These are phyloP conservation scores for Invenusta paracnida DNA, from an alignment of 2,888 invertebrate genomes.

Conservation along the genomic window DNA sequence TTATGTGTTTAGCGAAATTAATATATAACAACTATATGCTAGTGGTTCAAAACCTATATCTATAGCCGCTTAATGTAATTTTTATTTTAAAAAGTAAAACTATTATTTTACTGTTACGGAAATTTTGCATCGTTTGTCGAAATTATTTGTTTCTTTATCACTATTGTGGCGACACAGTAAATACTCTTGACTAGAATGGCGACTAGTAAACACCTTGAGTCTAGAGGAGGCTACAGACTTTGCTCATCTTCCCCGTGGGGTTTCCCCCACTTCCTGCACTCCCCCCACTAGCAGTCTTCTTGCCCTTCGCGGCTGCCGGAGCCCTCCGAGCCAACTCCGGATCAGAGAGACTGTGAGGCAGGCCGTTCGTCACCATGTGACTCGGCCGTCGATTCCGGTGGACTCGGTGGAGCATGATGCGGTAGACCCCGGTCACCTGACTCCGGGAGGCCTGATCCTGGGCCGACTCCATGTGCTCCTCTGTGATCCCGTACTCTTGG, in stretches of 20 bases:
- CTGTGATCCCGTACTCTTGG: constrained; percentile 66
- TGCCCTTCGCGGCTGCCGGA: neutral
- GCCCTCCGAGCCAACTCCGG: constrained; percentile 12
- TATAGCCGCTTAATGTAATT: too few relatives aligned
- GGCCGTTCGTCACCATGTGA: constrained; percentile 6
- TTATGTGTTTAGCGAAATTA: too few relatives aligned
- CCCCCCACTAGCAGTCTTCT: neutral
- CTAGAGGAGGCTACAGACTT: neutral
- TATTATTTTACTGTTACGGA: too few relatives aligned
- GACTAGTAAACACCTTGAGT: too few relatives aligned
- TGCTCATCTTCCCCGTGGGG: neutral
- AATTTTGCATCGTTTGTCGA: too few relatives aligned
- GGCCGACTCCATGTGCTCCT: constrained; percentile 65
- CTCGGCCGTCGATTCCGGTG: constrained; percentile 48
- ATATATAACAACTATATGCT: too few relatives aligned
- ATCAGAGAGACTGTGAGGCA: constrained; percentile 27
- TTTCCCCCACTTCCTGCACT: neutral
- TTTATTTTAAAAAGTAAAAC: too few relatives aligned
- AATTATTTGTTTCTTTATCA: too few relatives aligned
- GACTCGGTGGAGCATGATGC: constrained; percentile 67
- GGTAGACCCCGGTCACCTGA: constrained; percentile 69
- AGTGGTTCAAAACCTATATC: too few relatives aligned
- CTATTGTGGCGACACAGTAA: too few relatives aligned
- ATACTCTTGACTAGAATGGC: too few relatives aligned
- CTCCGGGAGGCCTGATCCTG: constrained; percentile 66